Evolutionary conservation across 2,888 invertebrate species (phyloP).

Genomic region (Scaptomyza flava): DNA sequence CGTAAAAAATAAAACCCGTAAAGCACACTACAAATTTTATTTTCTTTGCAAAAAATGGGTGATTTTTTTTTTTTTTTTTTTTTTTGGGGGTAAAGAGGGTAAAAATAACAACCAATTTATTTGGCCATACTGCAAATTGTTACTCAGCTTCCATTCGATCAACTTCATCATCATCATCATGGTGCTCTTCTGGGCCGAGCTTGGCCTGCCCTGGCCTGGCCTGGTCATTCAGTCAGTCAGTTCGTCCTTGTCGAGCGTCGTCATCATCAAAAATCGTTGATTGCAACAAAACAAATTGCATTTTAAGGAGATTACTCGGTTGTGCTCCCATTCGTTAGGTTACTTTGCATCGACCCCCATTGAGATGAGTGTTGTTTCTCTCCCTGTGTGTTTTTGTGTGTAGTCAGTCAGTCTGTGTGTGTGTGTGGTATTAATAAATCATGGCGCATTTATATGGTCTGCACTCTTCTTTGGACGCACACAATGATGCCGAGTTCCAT

Average conservation of each 20-base stretch:
- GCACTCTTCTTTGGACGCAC: slow-evolving; percentile 4
- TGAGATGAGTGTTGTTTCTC: slow-evolving; percentile 22
- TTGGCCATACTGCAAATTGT: slow-evolving; percentile 78
- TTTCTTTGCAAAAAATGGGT: slow-evolving; percentile 41
- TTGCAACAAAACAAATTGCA: slow-evolving; percentile 79
- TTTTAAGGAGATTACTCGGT: slow-evolving; percentile 74
- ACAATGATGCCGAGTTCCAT: slow-evolving; percentile 36
- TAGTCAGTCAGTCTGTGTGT: slow-evolving; percentile 5
- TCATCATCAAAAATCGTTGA: slow-evolving; percentile 80
- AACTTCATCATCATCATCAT: slow-evolving; percentile 46
- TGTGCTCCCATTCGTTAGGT: slow-evolving; percentile 39
- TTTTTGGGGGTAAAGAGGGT: slow-evolving; percentile 24
- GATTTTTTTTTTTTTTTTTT: slow-evolving; percentile 15
- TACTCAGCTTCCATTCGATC: slow-evolving; percentile 73
- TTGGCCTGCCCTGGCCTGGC: not conserved
- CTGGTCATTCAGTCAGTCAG: slow-evolving; percentile 2
- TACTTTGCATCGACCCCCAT: slow-evolving; percentile 45
- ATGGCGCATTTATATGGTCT: slow-evolving; percentile 61
- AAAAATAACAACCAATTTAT: slow-evolving; percentile 78
- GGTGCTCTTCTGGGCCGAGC: slow-evolving; percentile 3
- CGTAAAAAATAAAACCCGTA: slow-evolving; percentile 49
- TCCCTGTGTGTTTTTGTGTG: slow-evolving; percentile 8
- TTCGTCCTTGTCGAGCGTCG: slow-evolving; percentile 53
- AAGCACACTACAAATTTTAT: slow-evolving; percentile 71
- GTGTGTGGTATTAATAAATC: slow-evolving; percentile 67